Conservation (phyloP, 2,888 invertebrate genomes). For the Chorisops tibialis region DNA sequence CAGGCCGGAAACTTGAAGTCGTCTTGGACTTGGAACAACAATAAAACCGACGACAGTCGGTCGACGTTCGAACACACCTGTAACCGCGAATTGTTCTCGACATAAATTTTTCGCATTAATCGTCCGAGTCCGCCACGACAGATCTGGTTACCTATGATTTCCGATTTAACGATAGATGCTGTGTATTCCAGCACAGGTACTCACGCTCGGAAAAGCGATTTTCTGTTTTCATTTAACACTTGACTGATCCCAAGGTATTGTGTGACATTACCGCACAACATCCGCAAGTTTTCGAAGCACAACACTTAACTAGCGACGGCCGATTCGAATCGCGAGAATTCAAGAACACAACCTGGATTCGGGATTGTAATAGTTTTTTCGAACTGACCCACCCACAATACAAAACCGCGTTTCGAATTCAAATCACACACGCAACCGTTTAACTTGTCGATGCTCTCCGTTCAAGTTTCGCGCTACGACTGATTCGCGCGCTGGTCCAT, state of each 20-base stretch:
- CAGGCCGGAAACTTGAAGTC: too few species aligned
- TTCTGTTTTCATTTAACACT: slow-evolving; percentile 30
- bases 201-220: slow-evolving; percentile 5
- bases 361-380: too few species aligned
- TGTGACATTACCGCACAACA: background rate
- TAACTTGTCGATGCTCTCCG: slow-evolving; percentile 43
- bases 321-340: too few species aligned
- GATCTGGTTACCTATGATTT: background rate
- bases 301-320: too few species aligned
- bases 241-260: slow-evolving; percentile 25
- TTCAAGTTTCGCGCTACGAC: slow-evolving; percentile 51
- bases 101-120: slow-evolving; percentile 22
- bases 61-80: slow-evolving; percentile 25
- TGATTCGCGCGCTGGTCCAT: slow-evolving; percentile 39
- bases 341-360: too few species aligned
- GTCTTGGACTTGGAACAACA: background rate
- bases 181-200: too few species aligned
- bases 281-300: too few species aligned
- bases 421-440: slow-evolving; percentile 8
- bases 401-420: background rate
- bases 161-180: too few species aligned
- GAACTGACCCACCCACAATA: background rate
- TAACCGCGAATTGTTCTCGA: slow-evolving; percentile 27
- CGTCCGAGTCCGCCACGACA: background rate
- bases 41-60: too few species aligned